A percentile compares a stretch with the other conserved stretches of the same genome.
These are phyloP conservation scores for Pollachius pollachius DNA, from an alignment of 2,113 vertebrate genomes.

Conservation along the genomic window DNA sequence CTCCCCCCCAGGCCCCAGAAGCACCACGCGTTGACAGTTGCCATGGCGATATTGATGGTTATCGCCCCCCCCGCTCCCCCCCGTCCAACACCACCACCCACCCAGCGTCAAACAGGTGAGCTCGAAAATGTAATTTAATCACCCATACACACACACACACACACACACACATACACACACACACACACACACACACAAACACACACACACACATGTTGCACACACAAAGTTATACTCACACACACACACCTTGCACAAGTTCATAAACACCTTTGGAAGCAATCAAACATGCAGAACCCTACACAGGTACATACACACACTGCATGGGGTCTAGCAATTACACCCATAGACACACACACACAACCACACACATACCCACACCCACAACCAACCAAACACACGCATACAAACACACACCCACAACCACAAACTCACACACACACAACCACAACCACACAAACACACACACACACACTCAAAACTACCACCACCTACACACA, in stretches of 20 bases:
- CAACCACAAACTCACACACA: neutral
- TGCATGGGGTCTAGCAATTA: neutral
- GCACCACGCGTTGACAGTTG: conserved; percentile 50
- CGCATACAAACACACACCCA: too few species aligned
- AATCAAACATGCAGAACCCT: neutral
- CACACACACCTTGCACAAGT: too few species aligned
- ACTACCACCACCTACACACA: neutral
- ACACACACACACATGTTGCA: too few species aligned
- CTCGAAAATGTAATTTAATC: conserved; percentile 45
- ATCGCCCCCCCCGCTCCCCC: conserved; percentile 27
- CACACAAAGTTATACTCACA: neutral
- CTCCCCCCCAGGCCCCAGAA: conserved; percentile 11
- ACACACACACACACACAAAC: too few species aligned
- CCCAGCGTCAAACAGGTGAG: conserved; percentile 63
- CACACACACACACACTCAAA: too few species aligned
- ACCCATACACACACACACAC: conserved; percentile 31
- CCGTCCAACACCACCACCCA: neutral
- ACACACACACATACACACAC: too few species aligned
- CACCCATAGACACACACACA: neutral
- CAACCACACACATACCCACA: neutral
- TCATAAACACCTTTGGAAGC: too few species aligned
- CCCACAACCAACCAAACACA: too few species aligned
- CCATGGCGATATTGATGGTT: conserved; percentile 60
- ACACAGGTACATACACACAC: too few species aligned
- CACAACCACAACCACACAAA: conserved; percentile 1